These are phyloP conservation scores for Muschampia plurimacula DNA, from an alignment of 2,888 invertebrate genomes.

Conservation along the genomic window DNA sequence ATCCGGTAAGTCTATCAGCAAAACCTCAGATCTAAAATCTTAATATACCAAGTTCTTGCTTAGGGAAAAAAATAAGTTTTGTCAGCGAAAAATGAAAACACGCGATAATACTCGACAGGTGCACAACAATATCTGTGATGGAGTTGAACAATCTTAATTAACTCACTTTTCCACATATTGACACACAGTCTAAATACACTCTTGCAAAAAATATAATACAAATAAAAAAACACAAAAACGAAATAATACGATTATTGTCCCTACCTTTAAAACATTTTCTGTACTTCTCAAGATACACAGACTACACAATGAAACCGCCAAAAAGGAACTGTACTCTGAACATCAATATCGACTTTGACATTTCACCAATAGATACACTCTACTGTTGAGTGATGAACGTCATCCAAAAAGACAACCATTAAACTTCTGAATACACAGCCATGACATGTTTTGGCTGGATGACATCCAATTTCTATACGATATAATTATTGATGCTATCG, in stretches of 20 bases:
- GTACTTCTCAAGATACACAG: neutral
- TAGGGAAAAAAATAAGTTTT: no score
- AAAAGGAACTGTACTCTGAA: constrained; percentile 65
- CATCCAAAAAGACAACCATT: constrained; percentile 62
- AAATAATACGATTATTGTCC: neutral
- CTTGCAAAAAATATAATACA: neutral
- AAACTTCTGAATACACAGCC: constrained; percentile 60
- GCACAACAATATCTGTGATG: no score
- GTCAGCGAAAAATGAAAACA: no score
- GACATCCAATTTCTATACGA: constrained; percentile 56
- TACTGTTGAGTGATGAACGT: constrained; percentile 65
- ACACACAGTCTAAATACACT: neutral
- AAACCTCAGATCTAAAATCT: neutral
- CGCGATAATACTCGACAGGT: neutral
- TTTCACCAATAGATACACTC: constrained; percentile 53
- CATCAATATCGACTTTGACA: constrained; percentile 55
- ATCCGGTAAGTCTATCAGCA: constrained; percentile 89
- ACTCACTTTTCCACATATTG: neutral
- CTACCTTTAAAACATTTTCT: neutral
- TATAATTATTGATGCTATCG: constrained; percentile 39
- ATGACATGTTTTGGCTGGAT: constrained; percentile 69
- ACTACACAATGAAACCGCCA: constrained; percentile 53
- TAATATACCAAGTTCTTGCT: neutral
- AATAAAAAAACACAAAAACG: neutral
- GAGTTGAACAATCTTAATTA: no score